Base-by-base conservation (phyloP, 2,797 vertebrate genomes). In the Sternarchorhynchus goeldii region DNA sequence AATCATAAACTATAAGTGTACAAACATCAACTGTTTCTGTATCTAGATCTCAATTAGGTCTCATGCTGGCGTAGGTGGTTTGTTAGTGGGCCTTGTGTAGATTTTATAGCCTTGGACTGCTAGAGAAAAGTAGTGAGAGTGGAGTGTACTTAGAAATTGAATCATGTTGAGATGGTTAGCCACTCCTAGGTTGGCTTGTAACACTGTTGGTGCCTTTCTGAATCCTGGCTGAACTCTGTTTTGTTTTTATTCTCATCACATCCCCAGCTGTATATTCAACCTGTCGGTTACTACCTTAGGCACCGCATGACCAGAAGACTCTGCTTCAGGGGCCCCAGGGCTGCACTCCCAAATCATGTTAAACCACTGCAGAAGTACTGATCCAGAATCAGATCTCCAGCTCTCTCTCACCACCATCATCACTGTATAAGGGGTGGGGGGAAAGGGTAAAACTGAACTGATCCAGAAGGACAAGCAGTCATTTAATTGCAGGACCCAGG, bases 1-100 rank as follows among this genome's bases (percentile, higher is more conserved):
- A 62, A 66, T 73, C 41, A 75, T 65, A 77, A 63, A 75, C 58
- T 0, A 7, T 60, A 67, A 3, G n/a, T 60, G 62, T 76, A 63
- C 34, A 6, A 74, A 78, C 70, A 50, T 53, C 64, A 53, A 66
- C 66, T 50, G 45, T 50, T 12, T 14, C 45, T 50, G 10, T 41
- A 41, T 41, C 6, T 14, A 50, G 45, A 12, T 6, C 41, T 45
- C 14, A 12, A 50, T 50, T 50, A 50, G 45, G 45, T 14, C 45
- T 50, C 14, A 50, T 50, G 10, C 45, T 14, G 45, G 45, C 14
- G 45, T 16, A 50, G 45, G 45, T 50, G 45, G 10, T 50, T 50
- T 50, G 45, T 50, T 50, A 50, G 45, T 14, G 45, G 10, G 45
- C 14, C 45, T 14, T 3, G 45, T 50, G 10, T 50, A 50, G 45